These are phyloP conservation scores for Nesidiocoris tenuis DNA, from an alignment of 2,888 invertebrate genomes.

Conservation along the genomic window DNA sequence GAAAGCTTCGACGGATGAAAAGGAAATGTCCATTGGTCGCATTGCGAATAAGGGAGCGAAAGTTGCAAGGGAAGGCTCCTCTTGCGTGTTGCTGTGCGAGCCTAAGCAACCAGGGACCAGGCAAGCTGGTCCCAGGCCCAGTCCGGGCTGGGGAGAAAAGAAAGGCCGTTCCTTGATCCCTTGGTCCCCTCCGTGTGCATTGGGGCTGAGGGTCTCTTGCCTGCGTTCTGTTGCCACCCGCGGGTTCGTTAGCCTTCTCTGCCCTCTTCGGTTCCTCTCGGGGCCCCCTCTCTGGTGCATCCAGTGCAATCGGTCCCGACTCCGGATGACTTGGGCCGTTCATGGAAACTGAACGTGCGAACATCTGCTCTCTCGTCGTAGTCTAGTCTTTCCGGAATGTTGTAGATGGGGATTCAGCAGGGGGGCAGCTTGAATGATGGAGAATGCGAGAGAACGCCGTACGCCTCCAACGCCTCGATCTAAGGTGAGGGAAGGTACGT, in stretches of 20 bases:
- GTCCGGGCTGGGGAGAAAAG: not conserved
- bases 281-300: not conserved
- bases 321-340: no score
- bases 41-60: not conserved
- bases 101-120: not conserved
- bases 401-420: no score
- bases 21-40: no score
- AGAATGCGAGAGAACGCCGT: no score
- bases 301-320: not conserved
- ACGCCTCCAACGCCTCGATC: no score
- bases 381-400: no score
- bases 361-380: not conserved
- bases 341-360: not conserved
- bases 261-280: not conserved
- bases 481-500: no score
- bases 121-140: no score
- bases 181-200: not conserved
- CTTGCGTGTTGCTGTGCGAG: no score
- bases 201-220: not conserved
- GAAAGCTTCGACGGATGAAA: not conserved
- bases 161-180: not conserved
- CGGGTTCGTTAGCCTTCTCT: not conserved
- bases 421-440: no score
- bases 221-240: not conserved
- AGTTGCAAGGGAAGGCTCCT: not conserved